A percentile compares a stretch with the other conserved stretches of the same genome.
These are phyloP conservation scores for Sarcophaga peregrina DNA, from an alignment of 1,140 invertebrate genomes.

Conservation along the genomic window DNA sequence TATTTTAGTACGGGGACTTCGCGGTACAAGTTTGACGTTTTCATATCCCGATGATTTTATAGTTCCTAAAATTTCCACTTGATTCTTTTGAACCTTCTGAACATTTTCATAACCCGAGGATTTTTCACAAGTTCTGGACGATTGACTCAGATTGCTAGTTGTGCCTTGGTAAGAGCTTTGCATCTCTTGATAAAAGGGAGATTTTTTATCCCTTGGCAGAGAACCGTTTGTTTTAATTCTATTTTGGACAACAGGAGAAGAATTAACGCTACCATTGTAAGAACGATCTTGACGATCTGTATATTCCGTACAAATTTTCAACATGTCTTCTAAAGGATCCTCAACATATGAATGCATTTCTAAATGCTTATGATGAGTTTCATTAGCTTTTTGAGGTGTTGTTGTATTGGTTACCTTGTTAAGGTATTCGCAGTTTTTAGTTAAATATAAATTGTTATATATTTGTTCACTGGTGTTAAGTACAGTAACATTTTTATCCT, in stretches of 20 bases:
- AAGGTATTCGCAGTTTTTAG: constrained; percentile 48
- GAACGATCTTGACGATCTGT: constrained; percentile 74
- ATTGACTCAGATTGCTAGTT: constrained; percentile 49
- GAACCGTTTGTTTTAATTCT: constrained; percentile 92
- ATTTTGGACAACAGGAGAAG: constrained; percentile 68
- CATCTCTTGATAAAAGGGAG: constrained; percentile 63
- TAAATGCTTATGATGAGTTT: constrained; percentile 44
- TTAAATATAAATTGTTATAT: constrained; percentile 11
- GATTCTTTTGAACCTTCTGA: constrained; percentile 55
- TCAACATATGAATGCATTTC: constrained; percentile 62
- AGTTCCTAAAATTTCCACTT: constrained; percentile 60
- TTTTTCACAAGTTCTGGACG: constrained; percentile 36
- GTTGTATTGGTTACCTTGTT: constrained; percentile 57
- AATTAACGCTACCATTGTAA: constrained; percentile 54
- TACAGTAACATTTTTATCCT: constrained; percentile 60
- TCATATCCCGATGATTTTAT: constrained; percentile 53
- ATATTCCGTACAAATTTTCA: constrained; percentile 93
- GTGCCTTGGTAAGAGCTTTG: constrained; percentile 43
- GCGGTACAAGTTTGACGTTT: constrained; percentile 64
- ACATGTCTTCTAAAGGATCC: constrained; percentile 86
- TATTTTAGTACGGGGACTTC: constrained; percentile 64
- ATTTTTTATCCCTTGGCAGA: constrained; percentile 80
- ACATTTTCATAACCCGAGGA: constrained; percentile 65
- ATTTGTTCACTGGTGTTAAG: constrained; percentile 52
- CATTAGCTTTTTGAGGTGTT: constrained; percentile 74